Evolutionary conservation across 2,797 vertebrate genomes (phyloP), one percentile per base, ranked within the genome.

Genomic region (Denticeps clupeoides): DNA sequence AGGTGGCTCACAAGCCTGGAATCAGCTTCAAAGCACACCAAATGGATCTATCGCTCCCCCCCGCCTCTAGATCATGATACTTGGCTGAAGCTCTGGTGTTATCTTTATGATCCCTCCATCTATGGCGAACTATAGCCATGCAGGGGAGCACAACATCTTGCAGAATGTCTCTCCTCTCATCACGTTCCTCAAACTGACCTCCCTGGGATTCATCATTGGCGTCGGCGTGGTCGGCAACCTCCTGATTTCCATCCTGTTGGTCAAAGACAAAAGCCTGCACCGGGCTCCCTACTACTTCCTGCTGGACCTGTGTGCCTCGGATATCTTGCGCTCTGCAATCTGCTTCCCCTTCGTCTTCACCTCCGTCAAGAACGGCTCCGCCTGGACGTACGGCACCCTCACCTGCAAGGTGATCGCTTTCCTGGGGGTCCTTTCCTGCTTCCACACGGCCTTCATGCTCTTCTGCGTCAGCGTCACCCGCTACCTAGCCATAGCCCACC

Each of bases 121-220:
- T 97, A 99, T 99, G 95, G 95, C 95, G 95, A 99, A 99, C 91
- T 94, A 96, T 88, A 97, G 93, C 89, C 95, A 97, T 96, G 93
- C 95, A 91, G 90, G 89, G 87, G 93, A 98, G 89, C 82, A 86
- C 80, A 97, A 90, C 91, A 92, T 95, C 91, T 89, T 97, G 85
- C 93, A 97, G 88, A 96, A 90, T 88, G 89, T 96, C 73, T 97
- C 93, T 86, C 95, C 95, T 83, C 89, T 99, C 69, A 90, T 91
- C 82, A 94, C 95, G 45, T 97, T 99, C 85, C 89, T 97, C 82
- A 99, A 98, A 91, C 83, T 99, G 88, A 97, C 94, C 86, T 99
- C 94, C 54, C 76, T 99, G 83, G 95, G 95, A 74, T 98, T 99
- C 78, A 99, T 98, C 83, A 97, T 98, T 68, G 93, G 95, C 67